A percentile compares a stretch with the other conserved stretches of the same genome.
Conservation (phyloP, 2,888 invertebrate species). For the Drosophila mimetica region DNA sequence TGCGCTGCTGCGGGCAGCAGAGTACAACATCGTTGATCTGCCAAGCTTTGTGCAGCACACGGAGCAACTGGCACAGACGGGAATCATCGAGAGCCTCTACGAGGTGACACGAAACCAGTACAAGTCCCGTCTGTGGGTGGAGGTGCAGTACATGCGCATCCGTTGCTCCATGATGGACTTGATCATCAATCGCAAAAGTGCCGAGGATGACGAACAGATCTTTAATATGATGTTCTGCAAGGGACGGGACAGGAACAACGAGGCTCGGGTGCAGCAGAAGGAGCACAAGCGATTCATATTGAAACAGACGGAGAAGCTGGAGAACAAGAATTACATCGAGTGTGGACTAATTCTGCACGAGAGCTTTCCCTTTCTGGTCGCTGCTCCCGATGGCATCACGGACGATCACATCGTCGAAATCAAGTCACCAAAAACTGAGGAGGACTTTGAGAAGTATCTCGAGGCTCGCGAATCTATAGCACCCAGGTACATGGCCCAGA, state of each 20-base stretch:
- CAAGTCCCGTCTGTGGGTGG: constrained; percentile 82
- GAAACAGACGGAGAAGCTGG: constrained; percentile 83
- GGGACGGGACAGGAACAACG: constrained; percentile 79
- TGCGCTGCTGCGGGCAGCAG: constrained; percentile 76
- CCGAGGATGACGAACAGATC: constrained; percentile 80
- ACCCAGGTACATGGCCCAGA: constrained; percentile 84
- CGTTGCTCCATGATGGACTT: constrained; percentile 83
- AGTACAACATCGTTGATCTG: constrained; percentile 81
- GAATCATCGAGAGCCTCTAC: constrained; percentile 78
- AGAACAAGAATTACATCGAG: constrained; percentile 82
- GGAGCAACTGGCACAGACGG: constrained; percentile 80
- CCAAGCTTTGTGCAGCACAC: constrained; percentile 79
- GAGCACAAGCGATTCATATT: constrained; percentile 84
- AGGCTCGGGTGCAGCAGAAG: constrained; percentile 81
- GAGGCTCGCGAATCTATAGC: constrained; percentile 83
- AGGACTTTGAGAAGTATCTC: constrained; percentile 84
- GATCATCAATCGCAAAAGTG: constrained; percentile 78
- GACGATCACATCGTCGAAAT: constrained; percentile 84
- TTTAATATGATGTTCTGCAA: constrained; percentile 82
- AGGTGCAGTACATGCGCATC: constrained; percentile 82
- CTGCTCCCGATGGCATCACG: constrained; percentile 83
- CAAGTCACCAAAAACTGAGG: constrained; percentile 83
- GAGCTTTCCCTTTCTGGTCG: constrained; percentile 82
- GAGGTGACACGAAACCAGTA: constrained; percentile 80
- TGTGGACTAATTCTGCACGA: constrained; percentile 82